Percentiles rank a stretch among this genome's conserved stretches.
These are phyloP conservation scores for Nymphicus hollandicus DNA, from an alignment of 2,113 vertebrate species.

Conservation along the genomic window DNA sequence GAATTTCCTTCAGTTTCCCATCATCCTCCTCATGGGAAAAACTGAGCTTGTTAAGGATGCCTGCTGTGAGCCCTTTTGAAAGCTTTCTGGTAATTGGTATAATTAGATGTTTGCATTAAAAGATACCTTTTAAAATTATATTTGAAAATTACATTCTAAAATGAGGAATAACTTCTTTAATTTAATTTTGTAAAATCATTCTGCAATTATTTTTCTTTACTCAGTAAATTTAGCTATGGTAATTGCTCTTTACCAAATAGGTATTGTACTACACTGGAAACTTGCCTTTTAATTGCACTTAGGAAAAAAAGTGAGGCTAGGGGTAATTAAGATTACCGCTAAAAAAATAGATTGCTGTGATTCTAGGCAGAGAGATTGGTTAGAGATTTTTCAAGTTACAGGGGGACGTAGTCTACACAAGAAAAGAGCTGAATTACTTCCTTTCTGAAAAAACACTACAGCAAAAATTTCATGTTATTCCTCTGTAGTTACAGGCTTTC, in stretches of 20 bases:
- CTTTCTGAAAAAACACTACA: background rate
- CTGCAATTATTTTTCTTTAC: background rate
- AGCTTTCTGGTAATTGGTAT: background rate
- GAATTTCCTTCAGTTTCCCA: background rate
- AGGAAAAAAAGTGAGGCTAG: background rate
- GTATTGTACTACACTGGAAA: background rate
- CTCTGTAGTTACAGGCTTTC: background rate
- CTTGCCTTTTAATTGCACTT: background rate
- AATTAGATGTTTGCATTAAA: background rate
- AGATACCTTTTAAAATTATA: background rate
- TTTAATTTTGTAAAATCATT: background rate
- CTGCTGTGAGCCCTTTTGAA: background rate
- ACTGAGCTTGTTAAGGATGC: background rate
- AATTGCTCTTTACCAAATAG: background rate
- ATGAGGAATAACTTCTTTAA: background rate
- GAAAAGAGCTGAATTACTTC: background rate
- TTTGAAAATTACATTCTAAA: background rate
- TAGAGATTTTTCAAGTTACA: background rate
- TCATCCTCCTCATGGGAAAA: background rate
- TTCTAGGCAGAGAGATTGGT: background rate
- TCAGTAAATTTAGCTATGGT: background rate
- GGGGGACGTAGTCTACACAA: background rate
- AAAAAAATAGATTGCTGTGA: background rate
- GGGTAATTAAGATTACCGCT: background rate
- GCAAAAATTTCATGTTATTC: background rate